Base-by-base conservation (phyloP, 1,140 invertebrate genomes). In the Scaptodrosophila lebanonensis region DNA sequence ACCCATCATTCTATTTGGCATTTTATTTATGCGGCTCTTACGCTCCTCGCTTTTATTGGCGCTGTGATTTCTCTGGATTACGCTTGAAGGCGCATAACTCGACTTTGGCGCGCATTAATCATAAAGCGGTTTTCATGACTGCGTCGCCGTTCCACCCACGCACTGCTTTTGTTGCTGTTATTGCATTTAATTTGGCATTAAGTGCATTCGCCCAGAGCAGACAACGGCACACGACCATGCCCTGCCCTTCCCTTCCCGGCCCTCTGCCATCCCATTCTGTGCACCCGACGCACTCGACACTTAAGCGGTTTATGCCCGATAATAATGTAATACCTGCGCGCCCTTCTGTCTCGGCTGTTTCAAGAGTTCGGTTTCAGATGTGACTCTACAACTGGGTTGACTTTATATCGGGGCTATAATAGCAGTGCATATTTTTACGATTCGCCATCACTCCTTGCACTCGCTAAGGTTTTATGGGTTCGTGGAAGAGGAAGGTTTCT, bases 131-230 rank as follows among this genome's bases (percentile, higher is more conserved):
- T 53, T 59, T 64, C 60, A 60, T 45, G 40, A 40, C 59, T 50
- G 25, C 39, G 29, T n/a, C 35, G 25, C 5, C 16, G 13, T 2
- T 17, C 12, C 32, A n/a, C 2, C 16, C 11, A 27, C 44, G 0
- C 9, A 12, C 12, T 11, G 18, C 18, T 11, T 8, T 22, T 1
- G 17, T 17, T 20, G 15, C 27, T 12, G 12, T 27, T 32, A 54
- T 29, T 65, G 65, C 61, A 68, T 68, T 68, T 68, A 68, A 68
- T 68, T 68, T 60, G 49, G 61, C 61, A 65, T 68, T 68, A 65
- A 68, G 50, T 68, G 65, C 65, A 68, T 68, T 65, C 53, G 61
- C 51, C 52, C 42, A 20, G 61, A 40, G 45, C n/a, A 43, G 15
- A 5, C 18, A 49, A 44, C 17, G 42, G 42, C 48, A 44, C 40